Percentiles rank a stretch among this genome's conserved stretches.
Conservation (phyloP, 2,113 vertebrate genomes). For the Corynorhinus townsendii region DNA sequence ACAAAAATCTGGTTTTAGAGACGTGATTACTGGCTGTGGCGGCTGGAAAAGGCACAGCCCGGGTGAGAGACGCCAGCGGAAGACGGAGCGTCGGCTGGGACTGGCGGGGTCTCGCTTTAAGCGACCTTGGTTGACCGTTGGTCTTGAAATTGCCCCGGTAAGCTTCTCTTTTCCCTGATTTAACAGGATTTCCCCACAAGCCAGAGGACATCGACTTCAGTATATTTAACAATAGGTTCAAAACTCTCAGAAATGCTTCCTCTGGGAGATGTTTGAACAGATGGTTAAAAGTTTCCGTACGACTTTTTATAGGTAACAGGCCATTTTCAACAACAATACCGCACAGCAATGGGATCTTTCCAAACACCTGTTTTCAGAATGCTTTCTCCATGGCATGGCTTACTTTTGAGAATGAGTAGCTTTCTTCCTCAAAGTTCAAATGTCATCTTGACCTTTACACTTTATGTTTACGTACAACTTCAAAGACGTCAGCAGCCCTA, state of each 20-base stretch:
- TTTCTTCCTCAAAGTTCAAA: not conserved
- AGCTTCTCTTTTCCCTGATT: not conserved
- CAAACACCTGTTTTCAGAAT: conserved; percentile 7
- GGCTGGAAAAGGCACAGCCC: not conserved
- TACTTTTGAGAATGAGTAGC: not conserved
- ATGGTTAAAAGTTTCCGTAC: not conserved
- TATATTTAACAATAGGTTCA: not conserved
- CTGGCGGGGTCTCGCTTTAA: not conserved
- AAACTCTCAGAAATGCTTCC: not conserved
- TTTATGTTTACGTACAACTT: not conserved
- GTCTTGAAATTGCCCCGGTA: not conserved
- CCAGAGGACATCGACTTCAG: not conserved
- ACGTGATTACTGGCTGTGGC: not conserved
- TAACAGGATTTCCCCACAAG: not conserved
- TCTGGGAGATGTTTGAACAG: not conserved
- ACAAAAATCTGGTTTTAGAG: not conserved
- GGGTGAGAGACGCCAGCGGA: no score
- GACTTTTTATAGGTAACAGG: not conserved
- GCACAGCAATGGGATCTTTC: not conserved
- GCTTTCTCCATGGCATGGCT: not conserved
- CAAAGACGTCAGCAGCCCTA: not conserved
- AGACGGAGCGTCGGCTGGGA: no score
- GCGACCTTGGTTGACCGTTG: no score
- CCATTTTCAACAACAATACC: not conserved
- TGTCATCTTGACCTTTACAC: not conserved